Evolutionary conservation across 2,113 vertebrate species (phyloP).

Genomic region (Peromyscus californicus): DNA sequence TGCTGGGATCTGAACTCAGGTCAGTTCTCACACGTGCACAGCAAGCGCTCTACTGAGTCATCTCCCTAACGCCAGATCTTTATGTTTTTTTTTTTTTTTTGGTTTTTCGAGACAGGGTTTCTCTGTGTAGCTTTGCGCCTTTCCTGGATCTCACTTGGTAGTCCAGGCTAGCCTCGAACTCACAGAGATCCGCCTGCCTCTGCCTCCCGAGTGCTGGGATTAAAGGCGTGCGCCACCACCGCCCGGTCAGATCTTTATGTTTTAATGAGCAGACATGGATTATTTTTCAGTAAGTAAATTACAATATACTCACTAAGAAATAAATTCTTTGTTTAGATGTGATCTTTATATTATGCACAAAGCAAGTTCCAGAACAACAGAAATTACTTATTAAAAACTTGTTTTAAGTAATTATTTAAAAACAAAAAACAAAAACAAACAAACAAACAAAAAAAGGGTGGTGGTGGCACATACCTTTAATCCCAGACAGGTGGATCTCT

Average conservation of each 20-base stretch:
- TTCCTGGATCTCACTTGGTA: too few species aligned
- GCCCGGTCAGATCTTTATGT: neutral
- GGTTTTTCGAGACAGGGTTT: too few species aligned
- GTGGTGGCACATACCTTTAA: too few species aligned
- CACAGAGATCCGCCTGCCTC: too few species aligned
- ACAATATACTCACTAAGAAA: neutral
- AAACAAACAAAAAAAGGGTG: too few species aligned
- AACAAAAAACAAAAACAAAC: conserved; percentile 51
- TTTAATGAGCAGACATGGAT: neutral
- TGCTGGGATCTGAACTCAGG: neutral
- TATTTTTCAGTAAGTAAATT: neutral
- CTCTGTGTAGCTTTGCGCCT: too few species aligned
- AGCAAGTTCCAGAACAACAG: neutral
- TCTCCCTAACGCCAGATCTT: neutral
- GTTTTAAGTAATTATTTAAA: conserved; percentile 1
- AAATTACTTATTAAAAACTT: neutral
- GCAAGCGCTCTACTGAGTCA: neutral
- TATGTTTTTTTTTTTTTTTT: neutral
- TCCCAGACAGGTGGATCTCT: too few species aligned
- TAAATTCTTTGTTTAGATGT: neutral
- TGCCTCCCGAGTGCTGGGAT: too few species aligned
- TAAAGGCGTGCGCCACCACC: too few species aligned
- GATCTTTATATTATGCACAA: conserved; percentile 10
- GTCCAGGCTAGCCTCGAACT: too few species aligned
- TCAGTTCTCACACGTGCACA: neutral